phyloP scores from a whole-genome alignment of 2,797 vertebrate genomes.

The Dromococcyx pavoninus region DNA sequence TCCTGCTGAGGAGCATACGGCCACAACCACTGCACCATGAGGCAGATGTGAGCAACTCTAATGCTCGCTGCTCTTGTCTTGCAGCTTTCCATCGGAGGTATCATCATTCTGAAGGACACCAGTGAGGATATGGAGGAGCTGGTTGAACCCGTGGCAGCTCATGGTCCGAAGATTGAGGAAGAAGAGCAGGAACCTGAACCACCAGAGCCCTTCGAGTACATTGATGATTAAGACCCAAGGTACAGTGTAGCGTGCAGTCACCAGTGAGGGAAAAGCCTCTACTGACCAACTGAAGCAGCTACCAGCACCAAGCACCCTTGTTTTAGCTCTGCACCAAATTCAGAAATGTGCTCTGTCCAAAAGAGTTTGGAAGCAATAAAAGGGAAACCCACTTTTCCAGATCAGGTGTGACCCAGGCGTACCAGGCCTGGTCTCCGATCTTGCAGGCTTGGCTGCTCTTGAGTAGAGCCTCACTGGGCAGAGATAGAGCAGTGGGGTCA shows the following conservation, averaged over 20 bases:
- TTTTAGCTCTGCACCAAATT: background rate
- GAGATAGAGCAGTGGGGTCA: background rate
- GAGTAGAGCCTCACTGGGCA: background rate
- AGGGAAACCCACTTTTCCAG: background rate
- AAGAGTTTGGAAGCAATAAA: background rate
- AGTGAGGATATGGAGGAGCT: constrained; percentile 96
- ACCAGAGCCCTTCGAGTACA: constrained; percentile 97
- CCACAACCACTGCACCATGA: background rate
- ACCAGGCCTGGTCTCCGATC: background rate
- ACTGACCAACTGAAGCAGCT: background rate
- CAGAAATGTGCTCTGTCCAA: background rate
- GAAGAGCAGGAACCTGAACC: constrained; percentile 97
- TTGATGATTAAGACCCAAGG: constrained; percentile 86
- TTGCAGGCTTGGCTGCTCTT: background rate
- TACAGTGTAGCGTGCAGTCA: background rate
- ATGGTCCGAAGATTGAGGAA: constrained; percentile 96
- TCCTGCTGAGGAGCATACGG: background rate
- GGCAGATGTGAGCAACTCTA: background rate
- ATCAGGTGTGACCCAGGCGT: background rate
- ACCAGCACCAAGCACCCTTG: background rate
- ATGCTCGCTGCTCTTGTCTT: background rate
- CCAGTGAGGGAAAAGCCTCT: background rate
- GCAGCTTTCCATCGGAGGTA: constrained; percentile 94
- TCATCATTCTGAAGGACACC: constrained; percentile 97
- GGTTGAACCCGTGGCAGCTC: constrained; percentile 95